Base-by-base conservation (phyloP, 1,140 invertebrate species). In the Aleiodes sp. region DNA sequence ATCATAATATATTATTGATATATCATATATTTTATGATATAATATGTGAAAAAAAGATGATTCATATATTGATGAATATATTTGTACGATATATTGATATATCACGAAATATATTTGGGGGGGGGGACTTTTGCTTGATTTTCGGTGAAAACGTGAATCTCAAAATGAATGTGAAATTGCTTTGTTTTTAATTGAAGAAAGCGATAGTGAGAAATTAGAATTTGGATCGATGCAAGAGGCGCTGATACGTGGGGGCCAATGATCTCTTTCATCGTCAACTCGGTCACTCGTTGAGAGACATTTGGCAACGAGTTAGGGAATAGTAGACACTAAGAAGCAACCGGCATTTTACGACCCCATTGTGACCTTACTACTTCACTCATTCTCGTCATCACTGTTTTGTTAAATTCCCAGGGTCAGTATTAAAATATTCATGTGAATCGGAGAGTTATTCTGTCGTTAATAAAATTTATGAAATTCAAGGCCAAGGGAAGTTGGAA, bases 151-250 rank as follows among this genome's bases (percentile, higher is more conserved):
- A 21, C 16, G 46, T 24, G 46, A 52, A 64, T 65, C 69, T 68
- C 33, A 16, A 63, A 65, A 65, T 65, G 61, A 52, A 52, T 24
- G 46, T 52, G 12, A 21, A 10, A 16, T 71, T 46, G 63, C 67
- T 68, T 41, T 33, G 43, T 65, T 70, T 72, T 64, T 67, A 41
- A 59, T 74, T 63, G 66, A 60, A 69, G 60, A 71, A 29, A 28
- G 37, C n/a, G n/a, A n/a, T n/a, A n/a, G n/a, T n/a, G n/a, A n/a
- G n/a, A n/a, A 52, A 6, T 52, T 16, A 52, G 46, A 52, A 52
- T 52, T 16, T 52, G 46, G 46, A 52, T 52, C 26, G 46, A 52
- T 52, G 46, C 46, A 9, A 16, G 46, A 21, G 46, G 14, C 46
- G 46, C 26, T 52, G 46, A 52, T 52, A 24, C 46, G 21, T 8